Evolutionary conservation across 2,888 invertebrate genomes (phyloP).

Genomic region (Neoaliturus tenellus): DNA sequence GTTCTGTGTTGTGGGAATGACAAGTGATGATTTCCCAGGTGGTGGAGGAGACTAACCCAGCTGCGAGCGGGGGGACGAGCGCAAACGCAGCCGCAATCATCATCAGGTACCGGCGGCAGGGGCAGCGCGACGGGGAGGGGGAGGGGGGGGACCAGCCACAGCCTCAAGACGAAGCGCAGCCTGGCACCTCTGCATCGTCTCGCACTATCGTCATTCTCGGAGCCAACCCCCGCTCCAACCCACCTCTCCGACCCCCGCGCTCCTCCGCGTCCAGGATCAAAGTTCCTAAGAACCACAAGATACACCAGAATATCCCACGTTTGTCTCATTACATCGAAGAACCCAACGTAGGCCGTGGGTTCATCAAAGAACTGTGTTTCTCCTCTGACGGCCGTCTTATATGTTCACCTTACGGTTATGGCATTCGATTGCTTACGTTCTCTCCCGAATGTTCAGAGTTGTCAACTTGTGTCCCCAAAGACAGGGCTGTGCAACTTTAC

Average conservation of each 20-base stretch:
- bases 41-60: background rate
- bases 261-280: constrained; percentile 50
- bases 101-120: constrained; percentile 31
- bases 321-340: constrained; percentile 91
- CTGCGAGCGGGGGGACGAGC: background rate
- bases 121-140: background rate
- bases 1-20: no score
- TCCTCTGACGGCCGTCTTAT: constrained; percentile 93
- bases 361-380: constrained; percentile 94
- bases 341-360: constrained; percentile 88
- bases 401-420: constrained; percentile 92
- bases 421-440: constrained; percentile 90
- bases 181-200: constrained; percentile 11
- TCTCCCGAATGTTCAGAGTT: constrained; percentile 86
- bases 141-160: background rate
- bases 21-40: background rate
- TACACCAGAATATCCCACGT: constrained; percentile 81
- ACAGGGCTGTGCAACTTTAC: constrained; percentile 74
- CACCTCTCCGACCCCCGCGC: background rate
- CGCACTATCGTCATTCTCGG: constrained; percentile 40
- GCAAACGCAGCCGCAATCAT: constrained; percentile 6
- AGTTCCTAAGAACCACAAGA: constrained; percentile 65
- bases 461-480: constrained; percentile 79
- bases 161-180: constrained; percentile 4
- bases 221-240: background rate